A percentile compares a stretch with the other conserved stretches of the same genome.
Conservation (phyloP, 2,113 vertebrate genomes). For the Dasypus novemcinctus region DNA sequence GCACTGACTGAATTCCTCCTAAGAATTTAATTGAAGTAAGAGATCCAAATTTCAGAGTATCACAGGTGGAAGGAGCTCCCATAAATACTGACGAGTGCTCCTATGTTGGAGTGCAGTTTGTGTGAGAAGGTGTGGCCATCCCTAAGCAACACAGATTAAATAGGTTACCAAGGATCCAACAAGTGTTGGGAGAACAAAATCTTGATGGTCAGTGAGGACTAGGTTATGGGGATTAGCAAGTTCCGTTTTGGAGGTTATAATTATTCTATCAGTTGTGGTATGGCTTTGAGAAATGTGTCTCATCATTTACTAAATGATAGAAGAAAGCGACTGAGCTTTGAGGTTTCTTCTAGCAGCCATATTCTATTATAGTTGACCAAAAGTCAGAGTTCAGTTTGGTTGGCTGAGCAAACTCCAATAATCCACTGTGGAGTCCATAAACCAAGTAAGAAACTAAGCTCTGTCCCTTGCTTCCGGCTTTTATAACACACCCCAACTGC, state of each 20-base stretch:
- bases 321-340: neutral
- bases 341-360: neutral
- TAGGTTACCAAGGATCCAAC: neutral
- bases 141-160: neutral
- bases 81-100: neutral
- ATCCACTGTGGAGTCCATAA: neutral
- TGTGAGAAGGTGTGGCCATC: neutral
- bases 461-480: neutral
- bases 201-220: neutral
- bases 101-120: neutral
- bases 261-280: neutral
- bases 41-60: neutral
- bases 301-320: neutral
- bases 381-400: neutral
- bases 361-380: neutral
- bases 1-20: neutral
- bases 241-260: neutral
- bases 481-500: neutral
- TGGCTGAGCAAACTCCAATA: neutral
- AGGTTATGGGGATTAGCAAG: neutral
- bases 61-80: neutral
- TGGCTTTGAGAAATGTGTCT: neutral
- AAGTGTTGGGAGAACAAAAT: neutral
- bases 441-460: neutral
- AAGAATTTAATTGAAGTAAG: neutral